phyloP scores from a whole-genome alignment of 2,888 invertebrate species.

The Conomelus anceps region DNA sequence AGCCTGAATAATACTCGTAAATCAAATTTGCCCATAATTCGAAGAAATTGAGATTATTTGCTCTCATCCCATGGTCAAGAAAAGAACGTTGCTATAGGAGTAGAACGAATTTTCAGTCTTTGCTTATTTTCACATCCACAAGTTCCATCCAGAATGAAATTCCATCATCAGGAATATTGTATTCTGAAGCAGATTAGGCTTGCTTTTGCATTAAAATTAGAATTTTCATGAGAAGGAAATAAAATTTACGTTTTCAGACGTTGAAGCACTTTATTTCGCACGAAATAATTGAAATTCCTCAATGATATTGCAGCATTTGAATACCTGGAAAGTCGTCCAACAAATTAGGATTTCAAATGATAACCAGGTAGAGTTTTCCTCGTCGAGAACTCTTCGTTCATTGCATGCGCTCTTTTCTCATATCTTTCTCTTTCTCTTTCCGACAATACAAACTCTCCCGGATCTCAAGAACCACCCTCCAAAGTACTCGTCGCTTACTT shows the following conservation, averaged over 20 bases:
- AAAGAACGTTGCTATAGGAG: too few relatives aligned
- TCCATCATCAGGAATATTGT: background rate
- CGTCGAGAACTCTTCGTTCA: background rate
- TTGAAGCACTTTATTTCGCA: background rate
- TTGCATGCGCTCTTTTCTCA: background rate
- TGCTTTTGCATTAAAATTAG: background rate
- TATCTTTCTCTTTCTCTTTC: background rate
- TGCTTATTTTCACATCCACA: background rate
- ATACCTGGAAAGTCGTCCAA: constrained; percentile 2
- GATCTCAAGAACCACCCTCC: constrained; percentile 9
- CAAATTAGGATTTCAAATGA: constrained; percentile 14
- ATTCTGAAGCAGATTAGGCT: background rate
- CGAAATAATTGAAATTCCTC: background rate
- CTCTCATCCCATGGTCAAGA: background rate
- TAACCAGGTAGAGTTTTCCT: constrained; percentile 1
- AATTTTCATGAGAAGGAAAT: background rate
- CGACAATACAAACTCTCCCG: background rate
- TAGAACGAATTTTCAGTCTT: background rate
- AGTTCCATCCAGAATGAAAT: background rate
- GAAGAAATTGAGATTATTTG: background rate
- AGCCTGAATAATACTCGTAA: too few relatives aligned
- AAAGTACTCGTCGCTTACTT: background rate
- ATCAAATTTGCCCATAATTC: background rate
- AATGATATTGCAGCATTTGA: constrained; percentile 2
- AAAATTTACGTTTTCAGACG: background rate